Conservation (phyloP, 2,888 invertebrate species). For the Polymixis lichenea region DNA sequence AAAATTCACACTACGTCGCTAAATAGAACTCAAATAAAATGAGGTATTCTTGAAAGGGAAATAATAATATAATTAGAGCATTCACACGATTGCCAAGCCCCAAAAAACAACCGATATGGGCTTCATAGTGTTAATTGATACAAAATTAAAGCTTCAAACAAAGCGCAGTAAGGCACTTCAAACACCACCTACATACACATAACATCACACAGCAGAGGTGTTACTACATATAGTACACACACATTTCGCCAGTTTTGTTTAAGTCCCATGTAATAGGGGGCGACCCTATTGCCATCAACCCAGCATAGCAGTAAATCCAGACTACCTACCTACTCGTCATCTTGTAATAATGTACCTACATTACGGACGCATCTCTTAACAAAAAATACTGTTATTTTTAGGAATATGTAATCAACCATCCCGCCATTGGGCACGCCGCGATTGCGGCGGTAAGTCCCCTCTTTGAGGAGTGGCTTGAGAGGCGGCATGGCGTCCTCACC, state of each 20-base stretch:
- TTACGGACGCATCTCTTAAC: neutral
- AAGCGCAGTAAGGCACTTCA: neutral
- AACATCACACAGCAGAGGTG: too few species aligned
- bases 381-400: neutral
- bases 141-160: neutral
- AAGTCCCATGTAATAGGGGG: too few species aligned
- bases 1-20: neutral
- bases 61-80: conserved; percentile 28
- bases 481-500: too few species aligned
- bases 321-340: too few species aligned
- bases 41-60: conserved; percentile 4
- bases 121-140: conserved; percentile 10
- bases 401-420: neutral
- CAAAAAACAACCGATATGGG: neutral
- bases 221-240: too few species aligned
- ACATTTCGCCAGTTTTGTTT: too few species aligned
- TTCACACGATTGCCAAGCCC: conserved; percentile 7
- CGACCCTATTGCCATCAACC: too few species aligned
- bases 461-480: too few species aligned
- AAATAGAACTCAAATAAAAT: conserved; percentile 6
- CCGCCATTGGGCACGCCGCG: too few species aligned
- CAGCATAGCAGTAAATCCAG: too few species aligned
- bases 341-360: neutral
- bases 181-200: neutral
- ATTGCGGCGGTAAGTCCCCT: too few species aligned